Base-by-base conservation (phyloP, 2,888 invertebrate species). In the Acanthosepion esculentum region DNA sequence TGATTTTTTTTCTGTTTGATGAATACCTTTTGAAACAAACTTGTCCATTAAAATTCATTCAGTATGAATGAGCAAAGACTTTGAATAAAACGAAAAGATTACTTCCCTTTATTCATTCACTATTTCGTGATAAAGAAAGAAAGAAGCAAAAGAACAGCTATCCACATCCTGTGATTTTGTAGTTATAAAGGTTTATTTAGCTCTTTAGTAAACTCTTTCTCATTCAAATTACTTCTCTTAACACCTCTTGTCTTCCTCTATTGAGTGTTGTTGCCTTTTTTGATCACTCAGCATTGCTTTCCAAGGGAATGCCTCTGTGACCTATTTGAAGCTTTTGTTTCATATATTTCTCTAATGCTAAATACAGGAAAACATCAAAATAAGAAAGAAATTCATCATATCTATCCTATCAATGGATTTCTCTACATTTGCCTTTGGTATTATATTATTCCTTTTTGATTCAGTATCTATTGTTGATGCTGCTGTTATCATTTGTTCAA, bases 1-100 rank as follows among this genome's bases (percentile, higher is more conserved):
- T 78, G 12, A n/a, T 15, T 78, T n/a, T 33, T 78, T 78, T 78
- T 33, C 12, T n/a, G 78, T 78, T 12, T 78, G 78, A 29, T 15
- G n/a, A 78, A 78, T 78, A 78, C n/a, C 78, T 78, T 78, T 78
- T 78, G 59, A 78, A 78, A 78, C 78, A 78, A 78, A n/a, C 33
- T n/a, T 78, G 78, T 78, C 78, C 78, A 78, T 78, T 78, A 78
- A 78, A 78, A 78, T 78, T 78, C 78, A 78, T 78, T 78, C 78
- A 78, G 33, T 78, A 78, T 78, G 78, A 78, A 78, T 78, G 78
- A 33, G 78, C 78, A n/a, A 78, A 33, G 78, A n/a, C n/a, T 64
- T 64, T 78, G 78, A 78, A 78, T 78, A 33, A 33, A 78, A 78
- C 33, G n/a, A 33, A 78, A 78, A 78, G 78, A 78, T 78, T 33